Evolutionary conservation across 37 sponge, comb jelly and placozoan genomes (phyloP), one percentile per base, ranked within the genome.

Genomic region (Agelas oroides): DNA sequence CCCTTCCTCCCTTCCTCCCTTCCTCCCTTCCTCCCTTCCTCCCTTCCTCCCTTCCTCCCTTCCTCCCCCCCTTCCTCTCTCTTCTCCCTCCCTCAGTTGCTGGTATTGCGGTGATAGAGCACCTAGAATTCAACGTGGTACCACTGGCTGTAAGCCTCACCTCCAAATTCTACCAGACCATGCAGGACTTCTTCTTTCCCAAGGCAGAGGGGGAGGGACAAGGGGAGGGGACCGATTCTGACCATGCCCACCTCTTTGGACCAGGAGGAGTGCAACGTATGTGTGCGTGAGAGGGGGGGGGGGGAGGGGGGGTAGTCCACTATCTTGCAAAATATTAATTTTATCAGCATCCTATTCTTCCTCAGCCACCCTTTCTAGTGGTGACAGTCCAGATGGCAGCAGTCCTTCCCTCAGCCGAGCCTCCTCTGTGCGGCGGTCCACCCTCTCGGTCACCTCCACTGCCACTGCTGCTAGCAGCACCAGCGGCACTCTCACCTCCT

Each of bases 81-180:
- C n/a, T n/a, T n/a, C n/a, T n/a, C n/a, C n/a, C n/a, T n/a, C n/a
- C n/a, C n/a, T n/a, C 85, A 93, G 98, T 97, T 23, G 98, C 91
- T 65, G 98, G 98, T 8, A 97, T 97, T 32, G 68, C 92, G 57
- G 96, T 97, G 54, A 97, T 85, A 25, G 98, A 97, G 46, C 98
- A 97, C 62, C 75, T 97, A 25, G 98, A 97, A 70, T 79, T 97
- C 59, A 97, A 97, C 54, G 84, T 97, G 5, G 94, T 97, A 0
- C 98, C 98, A 15, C 89, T 97, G 75, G 83, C 91, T 15, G 96
- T 97, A 3, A 61, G 90, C 27, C 83, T 97, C 5, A 95, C 98
- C 2, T 58, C 82, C 11, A 85, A 82, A 12, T 93, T 97, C 85
- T 97, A 90, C 64, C 76, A 93, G 64, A 88, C 89, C 17, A 75